Conservation (phyloP, 2,888 invertebrate genomes). For the Micoletzkya japonica region DNA sequence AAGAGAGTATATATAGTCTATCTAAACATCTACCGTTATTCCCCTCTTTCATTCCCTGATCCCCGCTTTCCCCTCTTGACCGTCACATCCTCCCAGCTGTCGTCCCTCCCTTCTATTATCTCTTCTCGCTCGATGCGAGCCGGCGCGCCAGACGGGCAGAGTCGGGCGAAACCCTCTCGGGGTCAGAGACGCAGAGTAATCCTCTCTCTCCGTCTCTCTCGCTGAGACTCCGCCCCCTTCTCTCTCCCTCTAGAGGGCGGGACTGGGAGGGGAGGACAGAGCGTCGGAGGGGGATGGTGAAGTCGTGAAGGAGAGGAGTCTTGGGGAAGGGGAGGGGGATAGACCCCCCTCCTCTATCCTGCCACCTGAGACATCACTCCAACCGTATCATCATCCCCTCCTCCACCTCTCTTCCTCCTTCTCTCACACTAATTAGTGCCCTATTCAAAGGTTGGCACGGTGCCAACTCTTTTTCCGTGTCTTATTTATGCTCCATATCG, state of each 20-base stretch:
- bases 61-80: background rate
- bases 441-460: no score
- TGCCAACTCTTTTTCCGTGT: no score
- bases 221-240: conserved; percentile 11
- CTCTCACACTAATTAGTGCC: no score
- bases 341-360: conserved; percentile 12
- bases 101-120: conserved; percentile 6
- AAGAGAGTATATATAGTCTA: background rate
- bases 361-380: background rate
- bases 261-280: conserved; percentile 13
- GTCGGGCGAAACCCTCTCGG: no score
- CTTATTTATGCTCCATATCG: conserved; percentile 1
- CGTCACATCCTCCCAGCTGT: background rate
- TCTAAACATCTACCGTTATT: background rate
- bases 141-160: conserved; percentile 17
- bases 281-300: background rate
- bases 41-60: background rate
- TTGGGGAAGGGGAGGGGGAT: background rate
- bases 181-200: conserved; percentile 16
- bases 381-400: background rate
- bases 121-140: conserved; percentile 11
- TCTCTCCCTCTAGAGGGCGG: conserved; percentile 8
- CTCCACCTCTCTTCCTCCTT: no score
- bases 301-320: background rate
- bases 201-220: background rate